Evolutionary conservation across 2,113 vertebrate genomes (phyloP), one percentile per base, ranked within the genome.

Genomic region (Petrocephalus zakoni): DNA sequence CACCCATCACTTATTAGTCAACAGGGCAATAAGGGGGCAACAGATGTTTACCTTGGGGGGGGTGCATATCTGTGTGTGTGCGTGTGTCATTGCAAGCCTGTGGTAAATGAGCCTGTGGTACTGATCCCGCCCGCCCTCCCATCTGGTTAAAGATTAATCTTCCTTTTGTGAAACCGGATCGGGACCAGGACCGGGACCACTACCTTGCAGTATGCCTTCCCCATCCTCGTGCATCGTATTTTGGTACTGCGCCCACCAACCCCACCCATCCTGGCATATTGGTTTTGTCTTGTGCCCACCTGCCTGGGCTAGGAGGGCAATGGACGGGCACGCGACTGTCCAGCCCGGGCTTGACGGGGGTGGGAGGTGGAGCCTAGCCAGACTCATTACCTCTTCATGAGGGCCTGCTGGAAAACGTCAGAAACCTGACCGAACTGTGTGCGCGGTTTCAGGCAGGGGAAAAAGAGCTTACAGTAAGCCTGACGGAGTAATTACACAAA

Each of bases 391-490:
- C 29, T 75, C 29, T 13, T 25, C 68, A 78, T 78, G 34, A 78
- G 34, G 0, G 15, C 34, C 34, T 8, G 29, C 72, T 42, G 34
- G 72, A 78, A 42, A 37, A 37, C 4, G 15, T 25, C 42, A 47
- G 47, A 84, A 49, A 25, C 68, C 49, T 55, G 72, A 53, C 72
- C 56, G 49, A 42, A 25, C 52, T 25, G 64, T 29, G 46, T 15
- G 86, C 56, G 55, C 13, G 7, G 34, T 68, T 42, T n/a, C 5
- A 37, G 75, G 46, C 13, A 34, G 25, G 46, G 47, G 51, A 34
- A 61, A 85, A 55, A 53, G 10, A 53, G n/a, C 84, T 84, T 78
- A 58, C 52, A 49, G 78, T 82, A 75, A 84, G 88, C 88, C 78
- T 46, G 52, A 83, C 52, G 42, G 52, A 61, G 88, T 61, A 56